Evolutionary conservation across 2,113 vertebrate species (phyloP).

Genomic region (Podarcis cretensis): DNA sequence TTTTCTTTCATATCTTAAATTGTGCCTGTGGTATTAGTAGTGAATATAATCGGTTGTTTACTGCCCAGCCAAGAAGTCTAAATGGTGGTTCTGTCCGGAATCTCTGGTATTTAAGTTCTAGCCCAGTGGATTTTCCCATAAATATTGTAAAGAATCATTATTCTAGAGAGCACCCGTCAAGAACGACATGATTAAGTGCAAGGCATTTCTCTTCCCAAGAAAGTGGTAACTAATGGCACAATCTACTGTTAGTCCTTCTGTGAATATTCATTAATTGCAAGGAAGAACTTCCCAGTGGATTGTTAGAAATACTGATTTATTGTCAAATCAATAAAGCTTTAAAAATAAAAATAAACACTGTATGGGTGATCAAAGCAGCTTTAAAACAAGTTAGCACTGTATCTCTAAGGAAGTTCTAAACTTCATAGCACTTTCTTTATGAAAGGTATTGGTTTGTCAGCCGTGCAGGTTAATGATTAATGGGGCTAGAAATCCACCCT

Average conservation of each 20-base stretch:
- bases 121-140: not conserved
- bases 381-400: not conserved
- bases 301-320: not conserved
- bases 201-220: not conserved
- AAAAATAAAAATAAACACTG: not conserved
- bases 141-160: not conserved
- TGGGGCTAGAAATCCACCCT: constrained; percentile 44
- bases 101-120: not conserved
- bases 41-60: not conserved
- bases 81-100: not conserved
- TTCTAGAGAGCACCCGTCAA: not conserved
- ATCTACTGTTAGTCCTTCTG: not conserved
- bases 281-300: not conserved
- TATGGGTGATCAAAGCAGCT: not conserved
- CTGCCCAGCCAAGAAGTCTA: too few relatives aligned
- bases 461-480: constrained; percentile 30
- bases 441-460: constrained; percentile 53
- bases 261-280: not conserved
- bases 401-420: constrained; percentile 22
- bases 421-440: constrained; percentile 37
- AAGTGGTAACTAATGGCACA: not conserved
- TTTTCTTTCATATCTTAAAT: not conserved
- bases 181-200: not conserved
- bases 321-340: not conserved
- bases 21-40: not conserved